Conservation (phyloP, 2,113 vertebrate species). For the Fregetta grallaria region DNA sequence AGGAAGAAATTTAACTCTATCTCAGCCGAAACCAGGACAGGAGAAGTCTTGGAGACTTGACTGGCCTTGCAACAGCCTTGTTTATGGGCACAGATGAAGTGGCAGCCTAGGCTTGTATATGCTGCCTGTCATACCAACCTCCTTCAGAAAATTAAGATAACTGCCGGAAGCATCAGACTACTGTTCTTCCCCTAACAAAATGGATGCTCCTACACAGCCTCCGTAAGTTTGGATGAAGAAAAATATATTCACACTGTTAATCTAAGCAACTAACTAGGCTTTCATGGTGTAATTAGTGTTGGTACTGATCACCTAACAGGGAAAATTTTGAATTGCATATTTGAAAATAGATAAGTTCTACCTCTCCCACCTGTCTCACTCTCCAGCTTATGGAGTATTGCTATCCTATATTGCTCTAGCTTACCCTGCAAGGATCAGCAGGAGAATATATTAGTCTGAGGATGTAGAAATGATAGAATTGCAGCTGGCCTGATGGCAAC, state of each 20-base stretch:
- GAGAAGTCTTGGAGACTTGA: not conserved
- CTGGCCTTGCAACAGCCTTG: not conserved
- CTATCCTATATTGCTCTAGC: not conserved
- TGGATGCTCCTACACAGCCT: not conserved
- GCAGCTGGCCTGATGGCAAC: not conserved
- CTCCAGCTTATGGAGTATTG: not conserved
- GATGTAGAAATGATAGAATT: not conserved
- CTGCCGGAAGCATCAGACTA: rapidly evolving
- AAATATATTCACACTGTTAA: not conserved
- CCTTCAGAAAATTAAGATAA: not conserved
- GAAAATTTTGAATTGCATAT: not conserved
- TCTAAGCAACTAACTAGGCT: not conserved
- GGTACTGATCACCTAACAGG: not conserved
- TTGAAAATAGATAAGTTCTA: not conserved
- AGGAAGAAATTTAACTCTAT: too few relatives aligned
- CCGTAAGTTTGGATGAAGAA: not conserved
- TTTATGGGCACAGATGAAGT: not conserved
- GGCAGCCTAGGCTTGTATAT: not conserved
- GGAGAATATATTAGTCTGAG: not conserved
- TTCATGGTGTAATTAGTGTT: not conserved
- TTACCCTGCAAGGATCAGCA: not conserved
- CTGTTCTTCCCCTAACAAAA: not conserved
- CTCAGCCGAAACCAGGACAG: too few relatives aligned
- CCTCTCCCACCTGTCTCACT: not conserved
- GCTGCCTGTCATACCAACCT: not conserved